These are phyloP conservation scores for Psilanteris sp. DNA, from an alignment of 1,140 invertebrate genomes.

Conservation along the genomic window DNA sequence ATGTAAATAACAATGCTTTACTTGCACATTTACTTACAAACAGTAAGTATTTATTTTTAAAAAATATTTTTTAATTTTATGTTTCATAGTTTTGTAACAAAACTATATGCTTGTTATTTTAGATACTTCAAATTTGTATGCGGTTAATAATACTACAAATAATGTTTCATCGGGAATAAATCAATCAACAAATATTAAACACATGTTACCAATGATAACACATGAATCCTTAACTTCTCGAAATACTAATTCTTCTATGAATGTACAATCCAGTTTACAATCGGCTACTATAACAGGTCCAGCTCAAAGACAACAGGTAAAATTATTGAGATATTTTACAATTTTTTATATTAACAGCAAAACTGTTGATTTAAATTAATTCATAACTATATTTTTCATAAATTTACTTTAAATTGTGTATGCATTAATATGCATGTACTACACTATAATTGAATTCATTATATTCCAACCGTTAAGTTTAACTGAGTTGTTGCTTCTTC, in stretches of 20 bases:
- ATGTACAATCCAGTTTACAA: slow-evolving; percentile 69
- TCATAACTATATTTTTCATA: not conserved
- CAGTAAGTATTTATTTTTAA: too few relatives aligned
- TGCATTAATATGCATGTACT: too few relatives aligned
- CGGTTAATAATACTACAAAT: slow-evolving; percentile 69
- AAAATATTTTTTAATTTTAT: too few relatives aligned
- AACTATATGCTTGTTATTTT: too few relatives aligned
- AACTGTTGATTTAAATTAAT: not conserved
- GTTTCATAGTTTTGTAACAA: not conserved
- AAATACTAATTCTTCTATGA: slow-evolving; percentile 76
- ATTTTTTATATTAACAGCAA: too few relatives aligned
- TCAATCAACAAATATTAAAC: slow-evolving; percentile 68
- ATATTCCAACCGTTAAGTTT: too few relatives aligned
- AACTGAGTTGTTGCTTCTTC: too few relatives aligned
- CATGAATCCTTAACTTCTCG: slow-evolving; percentile 68
- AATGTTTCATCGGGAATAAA: slow-evolving; percentile 63
- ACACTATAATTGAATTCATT: not conserved
- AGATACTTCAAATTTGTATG: slow-evolving; percentile 72
- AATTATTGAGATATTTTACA: not conserved
- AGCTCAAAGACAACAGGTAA: slow-evolving; percentile 74
- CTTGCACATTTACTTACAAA: slow-evolving; percentile 84
- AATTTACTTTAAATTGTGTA: too few relatives aligned
- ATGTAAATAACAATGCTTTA: slow-evolving; percentile 82
- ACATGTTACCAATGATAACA: slow-evolving; percentile 72
- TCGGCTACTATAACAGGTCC: slow-evolving; percentile 74